phyloP scores from a whole-genome alignment of 2,113 vertebrate genomes.

The Psephotus haematonotus region DNA sequence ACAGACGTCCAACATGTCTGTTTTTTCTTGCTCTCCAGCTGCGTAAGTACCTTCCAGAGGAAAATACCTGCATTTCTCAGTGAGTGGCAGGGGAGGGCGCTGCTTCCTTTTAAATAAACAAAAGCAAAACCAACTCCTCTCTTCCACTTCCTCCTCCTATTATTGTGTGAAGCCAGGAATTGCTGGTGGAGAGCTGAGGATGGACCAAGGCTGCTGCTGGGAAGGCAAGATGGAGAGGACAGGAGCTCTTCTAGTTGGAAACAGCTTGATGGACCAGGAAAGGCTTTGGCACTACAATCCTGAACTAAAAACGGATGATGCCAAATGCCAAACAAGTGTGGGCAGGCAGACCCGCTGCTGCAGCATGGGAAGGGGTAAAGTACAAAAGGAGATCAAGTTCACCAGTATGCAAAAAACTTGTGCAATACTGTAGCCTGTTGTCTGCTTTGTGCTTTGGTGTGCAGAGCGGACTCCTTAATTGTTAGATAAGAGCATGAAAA shows the following conservation, averaged over 20 bases:
- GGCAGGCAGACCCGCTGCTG: neutral
- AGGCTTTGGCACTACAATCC: fast-evolving
- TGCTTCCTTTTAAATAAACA: neutral
- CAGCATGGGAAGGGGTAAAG: neutral
- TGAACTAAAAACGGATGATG: neutral
- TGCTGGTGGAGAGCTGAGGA: neutral
- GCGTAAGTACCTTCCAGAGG: neutral
- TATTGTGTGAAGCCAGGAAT: neutral
- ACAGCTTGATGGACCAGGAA: neutral
- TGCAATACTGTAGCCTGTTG: neutral
- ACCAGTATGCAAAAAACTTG: neutral
- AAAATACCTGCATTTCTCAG: neutral
- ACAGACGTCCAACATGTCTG: neutral
- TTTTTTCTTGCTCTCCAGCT: neutral
- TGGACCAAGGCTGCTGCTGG: neutral
- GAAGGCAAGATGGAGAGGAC: neutral
- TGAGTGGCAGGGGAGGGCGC: neutral
- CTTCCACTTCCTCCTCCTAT: neutral
- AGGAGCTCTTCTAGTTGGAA: neutral
- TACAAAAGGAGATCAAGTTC: neutral
- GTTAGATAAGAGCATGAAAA: neutral
- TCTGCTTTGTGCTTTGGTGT: neutral
- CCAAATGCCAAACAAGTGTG: neutral
- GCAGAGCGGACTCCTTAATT: neutral
- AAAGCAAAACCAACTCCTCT: neutral